A percentile compares a stretch with the other conserved stretches of the same genome.
Evolutionary conservation across 2,113 vertebrate species (phyloP).

Genomic region (Archocentrus centrarchus): DNA sequence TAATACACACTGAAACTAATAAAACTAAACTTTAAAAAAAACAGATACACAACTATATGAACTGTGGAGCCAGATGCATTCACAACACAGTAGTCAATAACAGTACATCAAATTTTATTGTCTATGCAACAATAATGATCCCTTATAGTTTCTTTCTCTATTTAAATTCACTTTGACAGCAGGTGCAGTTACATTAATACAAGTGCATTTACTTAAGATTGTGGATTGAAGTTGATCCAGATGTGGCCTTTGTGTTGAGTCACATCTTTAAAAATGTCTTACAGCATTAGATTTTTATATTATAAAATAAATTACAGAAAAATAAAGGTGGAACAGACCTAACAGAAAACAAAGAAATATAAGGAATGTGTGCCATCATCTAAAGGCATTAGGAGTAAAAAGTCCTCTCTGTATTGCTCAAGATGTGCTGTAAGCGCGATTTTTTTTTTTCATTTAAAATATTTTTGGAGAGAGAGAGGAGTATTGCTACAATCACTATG

Average conservation of each 20-base stretch:
- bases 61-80: background rate
- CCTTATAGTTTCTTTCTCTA: slow-evolving; percentile 64
- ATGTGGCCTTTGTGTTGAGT: background rate
- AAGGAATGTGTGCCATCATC: slow-evolving; percentile 10
- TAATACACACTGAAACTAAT: background rate
- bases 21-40: background rate
- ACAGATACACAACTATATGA: background rate
- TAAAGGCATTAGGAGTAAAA: slow-evolving; percentile 29
- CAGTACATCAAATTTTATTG: slow-evolving; percentile 63
- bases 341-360: slow-evolving; percentile 38
- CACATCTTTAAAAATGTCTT: slow-evolving; percentile 23
- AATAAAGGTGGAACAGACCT: slow-evolving; percentile 25
- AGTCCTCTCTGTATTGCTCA: slow-evolving; percentile 1
- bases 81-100: slow-evolving; percentile 14
- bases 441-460: slow-evolving; percentile 17
- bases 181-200: slow-evolving; percentile 35
- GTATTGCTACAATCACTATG: slow-evolving; percentile 49
- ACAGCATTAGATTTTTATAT: slow-evolving; percentile 60
- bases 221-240: slow-evolving; percentile 30
- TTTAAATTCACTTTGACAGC: slow-evolving; percentile 52
- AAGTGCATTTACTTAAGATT: slow-evolving; percentile 45
- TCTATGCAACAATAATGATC: slow-evolving; percentile 66
- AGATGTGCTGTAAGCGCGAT: background rate
- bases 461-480: background rate
- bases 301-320: slow-evolving; percentile 75